Evolutionary conservation across 2,113 vertebrate species (phyloP), one percentile per base, ranked within the genome.

Genomic region (Gorsachius goisagi): DNA sequence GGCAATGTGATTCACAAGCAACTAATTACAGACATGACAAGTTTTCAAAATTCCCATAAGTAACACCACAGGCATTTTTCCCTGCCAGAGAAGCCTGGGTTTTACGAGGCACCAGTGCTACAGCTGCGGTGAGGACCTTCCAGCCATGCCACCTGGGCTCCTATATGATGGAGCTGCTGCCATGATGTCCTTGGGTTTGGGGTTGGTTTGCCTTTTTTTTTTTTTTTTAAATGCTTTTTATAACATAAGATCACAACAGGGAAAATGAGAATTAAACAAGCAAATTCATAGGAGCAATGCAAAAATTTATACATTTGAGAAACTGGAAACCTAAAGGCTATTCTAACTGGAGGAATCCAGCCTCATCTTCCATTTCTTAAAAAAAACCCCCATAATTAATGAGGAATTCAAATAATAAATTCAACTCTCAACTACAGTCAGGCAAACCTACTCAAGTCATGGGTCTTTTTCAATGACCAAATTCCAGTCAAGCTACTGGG

Each of bases 21-120:
- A 91, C 93, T 97, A 96, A 97, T 95, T 97, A 96, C 82, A 97
- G 91, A 94, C 83, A 81, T 76, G 66, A 94, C 26, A 95, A 94
- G 91, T 92, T 91, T 94, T 98, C 59, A 53, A 15, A 94, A 96
- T 89, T 93, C 88, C 94, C 78, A 33, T 23, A 64, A 88, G 55
- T 76, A 94, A 75, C 26, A 80, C 71, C 15, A 8, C 64, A 94
- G 80, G 37, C 32, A 82, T 90, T 91, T 78, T 85, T 85, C 41
- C 87, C 88, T 94, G 44, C 74, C 93, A 86, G 67, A 97, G 83
- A 97, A 97, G 85, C 59, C 76, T 90, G 81, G 47, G 63, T 91
- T 97, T 96, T 93, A 60, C 15, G 19, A 90, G 89, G 87, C 69
- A 85, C 30, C n/a, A 67, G 39, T 37, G 56, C 93, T 93, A 64